phyloP scores from a whole-genome alignment of 92 coral and sea anemone genomes.

The Parazoanthus swiftii region DNA sequence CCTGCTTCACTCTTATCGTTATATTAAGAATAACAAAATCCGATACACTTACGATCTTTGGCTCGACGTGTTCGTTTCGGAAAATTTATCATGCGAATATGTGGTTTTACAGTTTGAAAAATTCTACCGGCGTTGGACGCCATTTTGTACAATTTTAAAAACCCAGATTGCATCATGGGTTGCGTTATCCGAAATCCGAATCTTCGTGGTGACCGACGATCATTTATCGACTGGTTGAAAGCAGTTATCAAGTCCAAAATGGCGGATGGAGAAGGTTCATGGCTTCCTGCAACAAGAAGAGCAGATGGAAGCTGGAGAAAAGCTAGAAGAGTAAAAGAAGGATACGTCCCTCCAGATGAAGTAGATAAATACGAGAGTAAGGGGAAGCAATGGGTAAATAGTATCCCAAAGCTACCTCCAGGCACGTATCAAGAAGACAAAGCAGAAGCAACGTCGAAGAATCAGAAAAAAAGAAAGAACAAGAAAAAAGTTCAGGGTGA shows the following conservation, averaged over 20 bases:
- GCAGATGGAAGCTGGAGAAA: conserved; percentile 99
- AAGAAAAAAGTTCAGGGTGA: conserved; percentile 64
- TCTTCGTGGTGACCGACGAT: background rate
- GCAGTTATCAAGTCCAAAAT: conserved; percentile 53
- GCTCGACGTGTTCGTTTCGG: conserved; percentile 73
- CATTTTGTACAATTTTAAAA: conserved; percentile 68
- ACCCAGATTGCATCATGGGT: conserved; percentile 10
- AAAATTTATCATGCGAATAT: conserved; percentile 83
- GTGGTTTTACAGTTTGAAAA: conserved; percentile 73
- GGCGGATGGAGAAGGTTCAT: conserved; percentile 83
- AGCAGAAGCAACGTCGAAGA: conserved; percentile 62
- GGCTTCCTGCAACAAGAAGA: conserved; percentile 95
- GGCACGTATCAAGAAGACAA: conserved; percentile 70
- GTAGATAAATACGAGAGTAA: conserved; percentile 95
- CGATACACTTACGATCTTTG: conserved; percentile 57
- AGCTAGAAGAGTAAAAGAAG: conserved; percentile 92
- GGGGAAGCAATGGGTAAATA: conserved; percentile 91
- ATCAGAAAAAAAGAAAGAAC: conserved; percentile 73
- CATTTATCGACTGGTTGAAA: conserved; percentile 11
- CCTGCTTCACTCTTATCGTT: too few relatives aligned
- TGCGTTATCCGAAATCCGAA: background rate
- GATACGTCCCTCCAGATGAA: conserved; percentile 96
- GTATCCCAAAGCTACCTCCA: conserved; percentile 75
- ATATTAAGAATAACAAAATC: too few relatives aligned
- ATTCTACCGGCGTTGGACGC: conserved; percentile 74